phyloP scores from a whole-genome alignment of 2,113 vertebrate species.

The Mesocricetus auratus region DNA sequence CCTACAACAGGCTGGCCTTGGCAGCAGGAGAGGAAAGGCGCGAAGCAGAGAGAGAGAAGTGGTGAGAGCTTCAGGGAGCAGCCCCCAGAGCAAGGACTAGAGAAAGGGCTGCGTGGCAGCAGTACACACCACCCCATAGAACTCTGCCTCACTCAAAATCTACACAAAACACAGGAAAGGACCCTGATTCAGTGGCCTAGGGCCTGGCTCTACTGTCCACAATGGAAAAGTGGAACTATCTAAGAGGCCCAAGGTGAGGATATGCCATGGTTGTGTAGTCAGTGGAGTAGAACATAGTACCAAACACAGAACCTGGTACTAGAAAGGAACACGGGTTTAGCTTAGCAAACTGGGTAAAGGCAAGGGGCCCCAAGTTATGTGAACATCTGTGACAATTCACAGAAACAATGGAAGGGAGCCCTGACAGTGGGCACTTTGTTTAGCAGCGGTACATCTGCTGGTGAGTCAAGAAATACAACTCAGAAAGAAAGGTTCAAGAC shows the following conservation, averaged over 20 bases:
- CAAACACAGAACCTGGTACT: not conserved
- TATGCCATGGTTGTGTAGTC: accelerated
- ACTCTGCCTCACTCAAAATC: not conserved
- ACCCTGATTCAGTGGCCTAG: not conserved
- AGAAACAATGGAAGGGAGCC: not conserved
- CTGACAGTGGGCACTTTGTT: not conserved
- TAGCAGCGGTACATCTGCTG: not conserved
- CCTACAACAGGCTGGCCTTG: not conserved
- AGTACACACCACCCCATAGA: too few species aligned
- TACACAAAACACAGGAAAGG: not conserved
- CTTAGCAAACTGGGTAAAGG: not conserved
- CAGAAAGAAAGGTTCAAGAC: not conserved
- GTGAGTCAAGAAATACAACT: not conserved
- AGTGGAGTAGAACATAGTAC: too few species aligned
- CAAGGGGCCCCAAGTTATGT: not conserved
- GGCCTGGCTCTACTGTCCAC: not conserved
- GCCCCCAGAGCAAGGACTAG: not conserved
- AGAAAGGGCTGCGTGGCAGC: too few species aligned
- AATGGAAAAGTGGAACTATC: not conserved
- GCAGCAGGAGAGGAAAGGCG: not conserved
- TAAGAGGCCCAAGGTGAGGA: not conserved
- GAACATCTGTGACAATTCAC: not conserved
- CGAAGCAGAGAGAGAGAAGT: too few species aligned
- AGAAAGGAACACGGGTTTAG: not conserved
- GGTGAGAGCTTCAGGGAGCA: not conserved